Conservation (phyloP, 2,797 vertebrate genomes). For the Buphagus erythrorhynchus region DNA sequence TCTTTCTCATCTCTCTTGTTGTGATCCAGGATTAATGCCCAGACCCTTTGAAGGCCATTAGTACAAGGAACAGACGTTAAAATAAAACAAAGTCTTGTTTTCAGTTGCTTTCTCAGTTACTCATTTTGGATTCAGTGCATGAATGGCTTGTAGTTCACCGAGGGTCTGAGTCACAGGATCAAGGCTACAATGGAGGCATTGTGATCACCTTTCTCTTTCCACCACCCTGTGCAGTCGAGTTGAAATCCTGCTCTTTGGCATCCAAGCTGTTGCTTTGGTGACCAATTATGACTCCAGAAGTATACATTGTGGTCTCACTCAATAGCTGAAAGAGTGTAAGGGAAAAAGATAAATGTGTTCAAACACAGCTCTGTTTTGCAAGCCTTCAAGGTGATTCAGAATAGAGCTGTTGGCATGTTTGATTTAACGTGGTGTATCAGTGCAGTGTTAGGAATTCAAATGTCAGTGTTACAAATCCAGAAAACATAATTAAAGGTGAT, state of each 20-base stretch:
- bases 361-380: slow-evolving; percentile 37
- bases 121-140: slow-evolving; percentile 39
- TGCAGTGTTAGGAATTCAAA: slow-evolving; percentile 30
- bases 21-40: background rate
- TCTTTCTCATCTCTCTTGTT: background rate
- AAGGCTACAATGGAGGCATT: slow-evolving; percentile 52
- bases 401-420: slow-evolving; percentile 44
- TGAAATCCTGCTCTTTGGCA: slow-evolving; percentile 61
- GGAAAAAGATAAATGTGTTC: slow-evolving; percentile 49
- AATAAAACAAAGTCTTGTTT: slow-evolving; percentile 33
- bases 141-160: background rate
- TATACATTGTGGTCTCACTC: slow-evolving; percentile 47
- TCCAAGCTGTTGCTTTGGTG: slow-evolving; percentile 60
- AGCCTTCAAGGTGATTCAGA: slow-evolving; percentile 56
- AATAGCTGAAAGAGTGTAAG: slow-evolving; percentile 22
- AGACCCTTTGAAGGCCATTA: background rate
- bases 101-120: background rate
- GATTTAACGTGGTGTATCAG: background rate
- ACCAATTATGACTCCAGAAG: slow-evolving; percentile 47
- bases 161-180: slow-evolving; percentile 18
- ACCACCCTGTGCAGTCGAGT: background rate
- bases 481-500: slow-evolving; percentile 60
- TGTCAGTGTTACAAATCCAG: slow-evolving; percentile 33
- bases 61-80: slow-evolving; percentile 1
- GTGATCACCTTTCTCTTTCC: slow-evolving; percentile 50